A percentile compares a stretch with the other conserved stretches of the same genome.
These are phyloP conservation scores for Bradysia coprophila DNA, from an alignment of 1,140 invertebrate genomes.

Conservation along the genomic window DNA sequence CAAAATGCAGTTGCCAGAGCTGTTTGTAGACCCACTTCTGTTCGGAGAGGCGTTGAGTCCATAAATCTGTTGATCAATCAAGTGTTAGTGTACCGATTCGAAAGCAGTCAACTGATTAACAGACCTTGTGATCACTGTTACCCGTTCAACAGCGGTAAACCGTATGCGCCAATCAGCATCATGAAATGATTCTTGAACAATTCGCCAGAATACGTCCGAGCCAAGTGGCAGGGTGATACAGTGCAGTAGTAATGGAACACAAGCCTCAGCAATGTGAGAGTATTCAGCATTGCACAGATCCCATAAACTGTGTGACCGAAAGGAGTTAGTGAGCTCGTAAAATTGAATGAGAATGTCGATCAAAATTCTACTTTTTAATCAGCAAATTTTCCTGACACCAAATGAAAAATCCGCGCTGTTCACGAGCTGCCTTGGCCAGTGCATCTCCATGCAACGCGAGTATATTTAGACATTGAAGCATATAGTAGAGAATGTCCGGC, in stretches of 20 bases:
- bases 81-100: too few relatives aligned
- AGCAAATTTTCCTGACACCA: constrained; percentile 94
- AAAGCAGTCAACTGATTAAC: too few relatives aligned
- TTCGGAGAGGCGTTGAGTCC: constrained; percentile 69
- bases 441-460: constrained; percentile 88
- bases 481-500: constrained; percentile 84
- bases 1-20: constrained; percentile 92
- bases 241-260: constrained; percentile 81
- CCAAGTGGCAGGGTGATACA: constrained; percentile 85
- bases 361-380: constrained; percentile 68
- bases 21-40: constrained; percentile 73
- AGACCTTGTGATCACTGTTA: constrained; percentile 69
- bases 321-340: neutral
- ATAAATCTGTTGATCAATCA: constrained; percentile 72
- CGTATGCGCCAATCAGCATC: constrained; percentile 72
- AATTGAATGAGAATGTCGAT: neutral
- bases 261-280: constrained; percentile 79
- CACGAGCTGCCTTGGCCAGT: constrained; percentile 66
- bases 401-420: constrained; percentile 88
- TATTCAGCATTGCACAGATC: constrained; percentile 79
- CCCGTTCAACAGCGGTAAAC: constrained; percentile 86
- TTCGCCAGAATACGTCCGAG: constrained; percentile 84
- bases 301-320: constrained; percentile 58
- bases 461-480: constrained; percentile 81
- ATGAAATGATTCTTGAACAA: constrained; percentile 88